Evolutionary conservation across 1,140 invertebrate species (phyloP).

Genomic region (Papilio xuthus): DNA sequence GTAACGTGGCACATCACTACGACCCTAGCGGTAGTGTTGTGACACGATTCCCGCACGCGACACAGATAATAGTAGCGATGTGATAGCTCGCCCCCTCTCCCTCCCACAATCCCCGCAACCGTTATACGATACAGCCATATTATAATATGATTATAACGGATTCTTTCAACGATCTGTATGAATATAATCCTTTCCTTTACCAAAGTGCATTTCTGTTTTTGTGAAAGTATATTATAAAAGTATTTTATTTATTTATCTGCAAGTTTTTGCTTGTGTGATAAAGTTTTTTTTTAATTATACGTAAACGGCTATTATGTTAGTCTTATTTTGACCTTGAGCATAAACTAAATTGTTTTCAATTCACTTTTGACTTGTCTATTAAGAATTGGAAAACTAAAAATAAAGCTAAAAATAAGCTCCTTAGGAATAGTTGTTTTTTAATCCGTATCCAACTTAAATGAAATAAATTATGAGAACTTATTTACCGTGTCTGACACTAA

Average conservation of each 20-base stretch:
- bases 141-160: constrained; percentile 47
- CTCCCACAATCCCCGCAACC: constrained; percentile 46
- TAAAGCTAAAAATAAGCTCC: no score
- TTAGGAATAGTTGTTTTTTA: no score
- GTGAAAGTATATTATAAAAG: neutral
- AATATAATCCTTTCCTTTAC: constrained; percentile 6
- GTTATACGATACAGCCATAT: constrained; percentile 53
- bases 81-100: constrained; percentile 47
- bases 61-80: constrained; percentile 49
- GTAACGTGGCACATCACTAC: constrained; percentile 53
- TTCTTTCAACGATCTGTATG: constrained; percentile 18
- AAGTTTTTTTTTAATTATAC: no score
- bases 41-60: constrained; percentile 59
- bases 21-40: constrained; percentile 64
- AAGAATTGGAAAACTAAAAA: no score
- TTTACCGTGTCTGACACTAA: no score
- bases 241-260: neutral
- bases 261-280: no score
- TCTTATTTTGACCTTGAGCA: no score
- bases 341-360: no score
- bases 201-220: neutral
- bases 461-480: neutral
- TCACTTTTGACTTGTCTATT: no score
- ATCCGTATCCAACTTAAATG: neutral
- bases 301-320: no score